A percentile compares a stretch with the other conserved stretches of the same genome.
phyloP scores from a whole-genome alignment of 2,888 invertebrate species.

The Athalia cordata region DNA sequence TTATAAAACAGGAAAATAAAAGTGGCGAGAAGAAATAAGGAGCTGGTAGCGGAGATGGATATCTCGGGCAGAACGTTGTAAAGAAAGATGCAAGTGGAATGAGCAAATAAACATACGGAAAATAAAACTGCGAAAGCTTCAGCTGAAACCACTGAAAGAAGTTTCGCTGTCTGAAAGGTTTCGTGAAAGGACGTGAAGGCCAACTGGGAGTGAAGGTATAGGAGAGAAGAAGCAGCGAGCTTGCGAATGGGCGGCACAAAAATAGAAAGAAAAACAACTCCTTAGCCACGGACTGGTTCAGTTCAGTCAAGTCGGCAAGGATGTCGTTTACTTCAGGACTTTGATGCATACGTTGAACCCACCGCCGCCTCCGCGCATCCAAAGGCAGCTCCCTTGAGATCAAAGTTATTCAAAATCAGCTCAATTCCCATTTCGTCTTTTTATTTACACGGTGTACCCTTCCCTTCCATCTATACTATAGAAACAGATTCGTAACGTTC shows the following conservation, averaged over 20 bases:
- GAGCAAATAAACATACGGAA: conserved; percentile 28
- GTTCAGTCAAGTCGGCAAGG: neutral
- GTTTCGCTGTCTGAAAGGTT: conserved; percentile 37
- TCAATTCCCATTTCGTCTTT: neutral
- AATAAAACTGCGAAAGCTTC: conserved; percentile 20
- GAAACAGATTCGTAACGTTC: too few relatives aligned
- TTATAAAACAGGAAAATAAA: conserved; percentile 3
- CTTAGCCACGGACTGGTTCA: neutral
- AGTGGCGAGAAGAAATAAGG: too few relatives aligned
- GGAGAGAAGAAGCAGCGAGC: neutral
- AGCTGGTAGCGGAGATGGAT: conserved; percentile 3
- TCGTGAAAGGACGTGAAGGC: neutral
- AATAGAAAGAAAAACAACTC: conserved; percentile 19
- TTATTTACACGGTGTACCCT: too few relatives aligned
- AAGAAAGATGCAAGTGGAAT: conserved; percentile 24
- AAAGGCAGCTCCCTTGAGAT: neutral
- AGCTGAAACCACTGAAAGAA: conserved; percentile 17
- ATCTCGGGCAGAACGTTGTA: neutral
- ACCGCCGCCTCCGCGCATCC: neutral
- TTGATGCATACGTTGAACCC: neutral
- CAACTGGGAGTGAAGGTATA: too few relatives aligned
- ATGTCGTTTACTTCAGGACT: conserved; percentile 20
- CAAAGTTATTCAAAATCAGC: conserved; percentile 8
- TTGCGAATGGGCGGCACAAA: neutral
- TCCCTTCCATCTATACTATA: neutral